Base-by-base conservation (phyloP, 2,888 invertebrate genomes). In the Proisotoma minuta region DNA sequence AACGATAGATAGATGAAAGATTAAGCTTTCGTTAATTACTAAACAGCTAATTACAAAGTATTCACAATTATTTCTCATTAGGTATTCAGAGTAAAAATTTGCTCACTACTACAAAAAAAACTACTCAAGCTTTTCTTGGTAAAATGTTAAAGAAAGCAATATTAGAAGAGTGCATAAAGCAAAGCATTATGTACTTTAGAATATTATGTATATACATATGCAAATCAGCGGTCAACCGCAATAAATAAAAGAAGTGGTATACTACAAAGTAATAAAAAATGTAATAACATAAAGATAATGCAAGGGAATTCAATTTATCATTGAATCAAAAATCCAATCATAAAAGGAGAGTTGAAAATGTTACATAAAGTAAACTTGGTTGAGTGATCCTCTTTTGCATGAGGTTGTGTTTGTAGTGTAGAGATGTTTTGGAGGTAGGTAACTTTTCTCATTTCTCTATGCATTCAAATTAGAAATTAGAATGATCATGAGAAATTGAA, bases 401-500 rank as follows among this genome's bases (percentile, higher is more conserved):
- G n/a, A n/a, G n/a, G n/a, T n/a, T n/a, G n/a, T n/a, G n/a, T n/a
- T n/a, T n/a, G n/a, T n/a, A n/a, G n/a, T n/a, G n/a, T n/a, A n/a
- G n/a, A n/a, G n/a, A n/a, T n/a, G n/a, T n/a, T n/a, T n/a, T n/a
- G n/a, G n/a, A n/a, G n/a, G n/a, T n/a, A n/a, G n/a, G 5, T 20
- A 43, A 43, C 43, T 43, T 43, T 43, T 43, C 43, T 43, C 43
- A 43, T 43, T 43, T 43, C 43, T 43, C 43, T 62, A 68, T 63
- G 50, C 65, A 61, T 63, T 68, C 61, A 68, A 65, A 62, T 62
- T 65, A 54, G 53, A 34, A 23, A 52, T 54, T 43, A 57, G 61
- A 66, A 63, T 63, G 63, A 60, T 50, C 60, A 67, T 52, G 60
- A 59, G 60, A 67, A 62, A 67, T 62, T 54, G 62, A 51, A 67